These are phyloP conservation scores for Hipposideros armiger DNA, from an alignment of 2,113 vertebrate genomes.

Conservation along the genomic window DNA sequence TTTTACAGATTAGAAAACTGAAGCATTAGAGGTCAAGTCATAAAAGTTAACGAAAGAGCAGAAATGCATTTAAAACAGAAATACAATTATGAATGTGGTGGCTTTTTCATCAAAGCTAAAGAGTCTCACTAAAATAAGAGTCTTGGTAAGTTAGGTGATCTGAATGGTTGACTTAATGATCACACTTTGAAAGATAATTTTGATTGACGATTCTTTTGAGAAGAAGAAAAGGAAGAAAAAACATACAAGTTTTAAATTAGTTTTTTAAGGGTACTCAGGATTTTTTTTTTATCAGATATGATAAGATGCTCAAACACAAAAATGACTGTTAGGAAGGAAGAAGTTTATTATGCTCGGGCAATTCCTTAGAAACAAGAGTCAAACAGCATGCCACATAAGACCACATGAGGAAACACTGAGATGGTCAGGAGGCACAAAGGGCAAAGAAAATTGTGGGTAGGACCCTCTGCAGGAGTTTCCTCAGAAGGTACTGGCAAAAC, in stretches of 20 bases:
- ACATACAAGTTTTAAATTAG: background rate
- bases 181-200: background rate
- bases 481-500: background rate
- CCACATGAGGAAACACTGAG: accelerated
- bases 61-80: slow-evolving; percentile 45
- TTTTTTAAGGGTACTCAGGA: background rate
- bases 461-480: background rate
- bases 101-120: background rate
- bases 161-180: background rate
- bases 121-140: background rate
- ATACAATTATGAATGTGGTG: background rate
- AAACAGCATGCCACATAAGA: accelerated
- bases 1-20: background rate
- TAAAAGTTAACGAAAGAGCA: background rate
- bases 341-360: background rate
- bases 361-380: background rate
- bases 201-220: background rate
- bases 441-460: background rate
- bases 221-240: background rate
- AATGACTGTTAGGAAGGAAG: background rate
- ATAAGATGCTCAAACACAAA: background rate
- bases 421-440: background rate
- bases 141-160: background rate
- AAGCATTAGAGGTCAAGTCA: background rate
- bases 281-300: background rate